phyloP scores from a whole-genome alignment of 2,888 invertebrate genomes.

The Drosophila dives region DNA sequence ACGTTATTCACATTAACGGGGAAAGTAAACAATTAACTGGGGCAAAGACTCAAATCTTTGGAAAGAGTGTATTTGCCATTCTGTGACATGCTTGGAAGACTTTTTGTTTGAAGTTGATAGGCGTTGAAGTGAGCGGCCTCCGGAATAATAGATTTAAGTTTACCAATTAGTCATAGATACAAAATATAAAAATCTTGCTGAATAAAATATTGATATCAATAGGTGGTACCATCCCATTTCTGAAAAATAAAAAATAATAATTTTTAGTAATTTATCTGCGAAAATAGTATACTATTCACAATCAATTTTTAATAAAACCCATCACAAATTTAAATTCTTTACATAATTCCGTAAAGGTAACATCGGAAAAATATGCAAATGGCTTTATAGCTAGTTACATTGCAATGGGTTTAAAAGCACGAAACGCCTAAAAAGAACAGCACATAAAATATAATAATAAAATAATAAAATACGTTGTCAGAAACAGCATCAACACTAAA shows the following conservation, averaged over 20 bases:
- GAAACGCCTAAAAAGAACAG: background rate
- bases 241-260: background rate
- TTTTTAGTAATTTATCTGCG: background rate
- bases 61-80: slow-evolving; percentile 8
- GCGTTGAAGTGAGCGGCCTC: slow-evolving; percentile 3
- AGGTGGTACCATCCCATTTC: background rate
- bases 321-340: background rate
- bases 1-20: slow-evolving; percentile 13
- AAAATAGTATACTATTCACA: background rate
- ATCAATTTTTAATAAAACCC: background rate
- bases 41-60: slow-evolving; percentile 5
- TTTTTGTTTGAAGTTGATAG: slow-evolving; percentile 38
- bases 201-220: background rate
- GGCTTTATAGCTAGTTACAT: slow-evolving; percentile 34
- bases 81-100: slow-evolving; percentile 24
- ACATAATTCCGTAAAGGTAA: background rate
- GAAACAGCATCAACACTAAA: background rate
- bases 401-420: slow-evolving; percentile 27
- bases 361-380: background rate
- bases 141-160: background rate
- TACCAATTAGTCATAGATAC: background rate
- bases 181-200: background rate
- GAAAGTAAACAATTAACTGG: background rate
- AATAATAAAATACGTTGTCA: slow-evolving; percentile 14
- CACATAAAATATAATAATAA: background rate